Evolutionary conservation across 2,797 vertebrate species (phyloP).

Genomic region (Aerospiza tachiro): DNA sequence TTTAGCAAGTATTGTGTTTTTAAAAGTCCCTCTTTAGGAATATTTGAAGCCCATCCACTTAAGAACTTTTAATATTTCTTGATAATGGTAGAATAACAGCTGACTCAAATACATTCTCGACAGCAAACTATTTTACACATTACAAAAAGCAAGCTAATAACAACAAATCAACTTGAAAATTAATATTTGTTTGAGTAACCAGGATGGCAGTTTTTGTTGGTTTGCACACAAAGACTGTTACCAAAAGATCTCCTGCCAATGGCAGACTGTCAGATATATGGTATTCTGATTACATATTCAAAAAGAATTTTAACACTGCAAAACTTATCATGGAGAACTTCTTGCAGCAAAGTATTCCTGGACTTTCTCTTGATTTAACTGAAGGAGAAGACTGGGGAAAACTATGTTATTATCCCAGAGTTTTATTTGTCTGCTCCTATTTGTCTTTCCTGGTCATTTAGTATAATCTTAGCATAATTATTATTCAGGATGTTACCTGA

Average conservation of each 20-base stretch:
- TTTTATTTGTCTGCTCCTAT: background rate
- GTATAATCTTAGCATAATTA: background rate
- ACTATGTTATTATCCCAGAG: background rate
- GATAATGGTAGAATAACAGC: background rate
- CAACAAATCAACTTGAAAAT: background rate
- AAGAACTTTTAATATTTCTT: background rate
- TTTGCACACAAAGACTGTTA: background rate
- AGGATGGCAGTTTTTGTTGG: background rate
- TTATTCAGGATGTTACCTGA: background rate
- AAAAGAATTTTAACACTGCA: background rate
- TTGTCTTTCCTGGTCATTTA: background rate
- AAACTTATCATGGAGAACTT: background rate
- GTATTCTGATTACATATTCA: background rate
- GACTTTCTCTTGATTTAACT: background rate
- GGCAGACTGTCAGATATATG: background rate
- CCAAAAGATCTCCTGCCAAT: background rate
- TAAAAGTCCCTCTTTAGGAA: background rate
- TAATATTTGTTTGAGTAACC: background rate
- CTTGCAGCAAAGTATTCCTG: background rate
- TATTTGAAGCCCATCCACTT: background rate
- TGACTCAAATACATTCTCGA: background rate
- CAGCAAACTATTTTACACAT: background rate
- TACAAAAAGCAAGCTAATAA: background rate
- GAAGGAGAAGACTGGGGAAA: background rate
- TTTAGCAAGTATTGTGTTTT: background rate